Conservation (phyloP, 2,797 vertebrate species). For the Numenius phaeopus region DNA sequence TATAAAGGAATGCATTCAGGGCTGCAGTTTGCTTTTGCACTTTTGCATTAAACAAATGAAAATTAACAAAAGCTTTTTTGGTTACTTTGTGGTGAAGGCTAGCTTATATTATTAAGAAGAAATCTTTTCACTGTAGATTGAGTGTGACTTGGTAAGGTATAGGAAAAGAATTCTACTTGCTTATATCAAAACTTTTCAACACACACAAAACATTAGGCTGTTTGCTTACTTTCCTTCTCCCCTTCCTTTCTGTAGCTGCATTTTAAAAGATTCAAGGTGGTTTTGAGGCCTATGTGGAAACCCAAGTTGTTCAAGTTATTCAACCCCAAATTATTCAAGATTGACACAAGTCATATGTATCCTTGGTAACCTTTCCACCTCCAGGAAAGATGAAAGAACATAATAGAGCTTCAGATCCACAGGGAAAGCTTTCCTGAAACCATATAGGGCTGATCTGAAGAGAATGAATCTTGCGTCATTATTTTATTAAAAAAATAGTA, state of each 20-base stretch:
- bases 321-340: not conserved
- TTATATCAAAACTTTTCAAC: not conserved
- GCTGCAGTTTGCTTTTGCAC: not conserved
- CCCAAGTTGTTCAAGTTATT: not conserved
- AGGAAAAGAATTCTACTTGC: not conserved
- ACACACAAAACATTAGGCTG: not conserved
- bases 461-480: not conserved
- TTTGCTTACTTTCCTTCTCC: not conserved
- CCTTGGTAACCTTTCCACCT: not conserved
- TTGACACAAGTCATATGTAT: not conserved
- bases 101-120: not conserved
- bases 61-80: not conserved
- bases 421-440: not conserved
- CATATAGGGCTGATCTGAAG: not conserved
- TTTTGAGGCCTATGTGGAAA: not conserved
- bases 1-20: not conserved
- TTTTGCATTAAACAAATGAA: not conserved
- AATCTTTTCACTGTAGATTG: not conserved
- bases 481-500: not conserved
- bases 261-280: not conserved
- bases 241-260: not conserved
- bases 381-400: not conserved
- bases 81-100: not conserved
- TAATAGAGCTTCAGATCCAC: not conserved
- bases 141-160: not conserved